Percentiles rank a stretch among this genome's conserved stretches.
Evolutionary conservation across 2,888 invertebrate species (phyloP).

Genomic region (Phaedon cochleariae): DNA sequence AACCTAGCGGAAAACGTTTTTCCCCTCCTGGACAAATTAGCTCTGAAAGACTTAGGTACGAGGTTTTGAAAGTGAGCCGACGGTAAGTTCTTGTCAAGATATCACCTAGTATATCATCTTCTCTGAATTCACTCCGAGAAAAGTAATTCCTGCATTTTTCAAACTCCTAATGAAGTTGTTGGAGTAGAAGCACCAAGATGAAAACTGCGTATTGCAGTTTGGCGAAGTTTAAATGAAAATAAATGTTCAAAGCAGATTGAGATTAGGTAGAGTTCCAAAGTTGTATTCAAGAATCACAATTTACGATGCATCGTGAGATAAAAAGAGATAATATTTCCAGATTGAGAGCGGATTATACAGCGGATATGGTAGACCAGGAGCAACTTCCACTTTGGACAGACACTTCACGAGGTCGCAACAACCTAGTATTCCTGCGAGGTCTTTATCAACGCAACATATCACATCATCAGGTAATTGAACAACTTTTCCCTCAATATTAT

Average conservation of each 20-base stretch:
- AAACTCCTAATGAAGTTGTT: constrained; percentile 13
- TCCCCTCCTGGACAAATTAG: too few species aligned
- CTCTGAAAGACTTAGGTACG: too few species aligned
- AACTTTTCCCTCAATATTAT: not conserved
- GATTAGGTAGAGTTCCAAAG: constrained; percentile 15
- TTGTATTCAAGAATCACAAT: constrained; percentile 8
- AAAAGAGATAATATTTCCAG: constrained; percentile 43
- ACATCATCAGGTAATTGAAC: constrained; percentile 62
- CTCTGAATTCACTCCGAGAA: not conserved
- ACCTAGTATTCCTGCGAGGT: constrained; percentile 75
- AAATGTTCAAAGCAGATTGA: constrained; percentile 6
- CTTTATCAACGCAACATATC: constrained; percentile 78
- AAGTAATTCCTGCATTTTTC: not conserved
- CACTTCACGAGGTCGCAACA: constrained; percentile 67
- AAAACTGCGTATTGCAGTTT: constrained; percentile 7
- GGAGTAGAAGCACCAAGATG: not conserved
- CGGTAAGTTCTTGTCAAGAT: too few species aligned
- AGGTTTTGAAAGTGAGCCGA: too few species aligned
- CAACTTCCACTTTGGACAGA: constrained; percentile 75
- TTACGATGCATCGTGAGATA: not conserved
- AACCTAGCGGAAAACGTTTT: too few species aligned
- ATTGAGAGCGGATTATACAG: constrained; percentile 62
- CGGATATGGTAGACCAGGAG: constrained; percentile 72
- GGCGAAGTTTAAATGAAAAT: constrained; percentile 14
- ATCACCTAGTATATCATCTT: too few species aligned